Base-by-base conservation (phyloP, 1,140 invertebrate species). In the Sesamia nonagrioides region DNA sequence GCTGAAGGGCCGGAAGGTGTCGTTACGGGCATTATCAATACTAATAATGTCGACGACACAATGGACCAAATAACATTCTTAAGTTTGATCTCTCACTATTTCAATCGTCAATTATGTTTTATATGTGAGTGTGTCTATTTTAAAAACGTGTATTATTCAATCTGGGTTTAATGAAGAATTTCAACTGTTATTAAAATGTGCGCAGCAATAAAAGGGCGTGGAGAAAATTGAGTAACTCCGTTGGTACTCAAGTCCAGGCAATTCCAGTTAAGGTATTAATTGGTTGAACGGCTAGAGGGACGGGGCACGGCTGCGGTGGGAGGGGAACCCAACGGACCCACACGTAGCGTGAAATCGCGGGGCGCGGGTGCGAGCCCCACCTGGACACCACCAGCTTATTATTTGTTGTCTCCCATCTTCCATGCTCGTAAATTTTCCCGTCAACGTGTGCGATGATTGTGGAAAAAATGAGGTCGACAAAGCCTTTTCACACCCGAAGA, bases 361-460 rank as follows among this genome's bases (percentile, higher is more conserved):
- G 88, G 85, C 81, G 88, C 89, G 90, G 91, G 88, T 90, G 91
- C 89, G 87, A 82, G 68, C 71, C 86, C 84, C 89, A 90, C 90
- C 93, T 92, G 89, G 92, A 87, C 87, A 85, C 86, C 85, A 87
- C 84, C 84, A 86, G 78, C 88, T 92, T 92, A 92, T 92, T 92
- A 93, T 94, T 94, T 94, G 93, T 94, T 93, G 92, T 93, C 91
- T 93, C 88, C 88, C 90, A 93, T 93, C 90, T 71, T 91, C 89
- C 90, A 91, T 91, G 92, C 92, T 94, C 93, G 91, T 94, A 94
- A 94, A 94, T 94, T 93, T 92, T 84, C 93, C 87, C 90, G 91
- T 92, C 92, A 92, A 94, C 91, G 93, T 94, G 93, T 94, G 93
- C 90, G 91, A 92, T 91, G 92, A 91, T 91, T 87, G 89, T 92